Conservation (phyloP, 2,113 vertebrate genomes). For the Pseudopipra pipra region DNA sequence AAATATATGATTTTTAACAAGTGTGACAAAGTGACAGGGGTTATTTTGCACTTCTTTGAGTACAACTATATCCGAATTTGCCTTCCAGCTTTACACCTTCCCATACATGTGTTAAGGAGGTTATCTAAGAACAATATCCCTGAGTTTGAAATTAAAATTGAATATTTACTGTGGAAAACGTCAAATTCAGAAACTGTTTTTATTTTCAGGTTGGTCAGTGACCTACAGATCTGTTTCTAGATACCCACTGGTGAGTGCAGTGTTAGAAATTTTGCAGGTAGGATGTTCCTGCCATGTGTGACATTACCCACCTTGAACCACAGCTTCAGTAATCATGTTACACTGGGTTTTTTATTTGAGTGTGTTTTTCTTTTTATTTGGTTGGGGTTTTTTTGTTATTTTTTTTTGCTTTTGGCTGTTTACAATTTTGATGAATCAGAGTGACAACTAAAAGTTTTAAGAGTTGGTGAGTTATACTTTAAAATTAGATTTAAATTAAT, state of each 20-base stretch:
- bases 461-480: neutral
- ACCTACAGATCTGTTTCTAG: neutral
- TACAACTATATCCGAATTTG: neutral
- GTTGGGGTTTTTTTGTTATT: neutral
- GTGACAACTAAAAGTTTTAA: neutral
- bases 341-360: neutral
- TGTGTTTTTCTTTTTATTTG: neutral
- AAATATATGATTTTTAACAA: neutral
- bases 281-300: neutral
- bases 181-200: neutral
- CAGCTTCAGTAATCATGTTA: neutral
- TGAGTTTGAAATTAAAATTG: neutral
- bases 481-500: neutral
- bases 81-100: neutral
- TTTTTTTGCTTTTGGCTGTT: neutral
- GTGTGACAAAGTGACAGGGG: neutral
- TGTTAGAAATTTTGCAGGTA: neutral
- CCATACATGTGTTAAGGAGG: neutral
- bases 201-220: neutral
- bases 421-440: neutral
- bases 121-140: neutral
- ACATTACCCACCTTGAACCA: neutral
- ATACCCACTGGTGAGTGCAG: neutral
- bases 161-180: neutral
- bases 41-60: neutral